These are phyloP conservation scores for Brachirus orientalis DNA, from an alignment of 2,113 vertebrate genomes.

Conservation along the genomic window DNA sequence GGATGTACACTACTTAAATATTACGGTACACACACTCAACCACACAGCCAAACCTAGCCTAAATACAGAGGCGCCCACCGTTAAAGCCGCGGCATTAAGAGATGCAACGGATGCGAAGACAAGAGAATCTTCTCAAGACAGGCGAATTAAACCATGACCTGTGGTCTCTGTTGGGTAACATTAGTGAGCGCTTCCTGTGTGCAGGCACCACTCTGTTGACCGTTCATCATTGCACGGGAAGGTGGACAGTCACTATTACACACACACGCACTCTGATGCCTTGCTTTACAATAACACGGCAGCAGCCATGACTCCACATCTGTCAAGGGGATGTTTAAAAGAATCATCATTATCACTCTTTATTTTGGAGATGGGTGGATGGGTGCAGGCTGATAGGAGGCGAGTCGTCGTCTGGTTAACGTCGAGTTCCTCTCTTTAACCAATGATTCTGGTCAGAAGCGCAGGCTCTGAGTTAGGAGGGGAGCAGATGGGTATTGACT, in stretches of 20 bases:
- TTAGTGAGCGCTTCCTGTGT: conserved; percentile 87
- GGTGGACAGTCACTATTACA: conserved; percentile 88
- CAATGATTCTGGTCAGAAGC: conserved; percentile 43
- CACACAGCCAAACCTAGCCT: conserved; percentile 65
- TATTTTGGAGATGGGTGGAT: conserved; percentile 78
- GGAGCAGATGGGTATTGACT: conserved; percentile 32
- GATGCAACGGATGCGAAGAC: conserved; percentile 70
- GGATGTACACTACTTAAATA: conserved; percentile 72
- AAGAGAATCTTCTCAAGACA: conserved; percentile 81
- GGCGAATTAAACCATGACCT: conserved; percentile 90
- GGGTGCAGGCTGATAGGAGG: conserved; percentile 56
- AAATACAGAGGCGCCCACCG: conserved; percentile 77
- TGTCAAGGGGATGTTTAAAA: conserved; percentile 91
- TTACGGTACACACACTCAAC: conserved; percentile 69
- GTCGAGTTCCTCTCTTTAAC: conserved; percentile 78
- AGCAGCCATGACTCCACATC: conserved; percentile 83
- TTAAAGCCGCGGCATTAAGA: conserved; percentile 71
- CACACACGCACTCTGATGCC: conserved; percentile 70
- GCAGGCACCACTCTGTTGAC: conserved; percentile 86
- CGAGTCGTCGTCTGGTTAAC: conserved; percentile 90
- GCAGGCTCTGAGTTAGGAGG: background rate
- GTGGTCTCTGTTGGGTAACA: conserved; percentile 85
- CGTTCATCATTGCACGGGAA: conserved; percentile 86
- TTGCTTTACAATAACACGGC: conserved; percentile 75
- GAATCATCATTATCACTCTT: conserved; percentile 91